These are phyloP conservation scores for Calameuta filiformis DNA, from an alignment of 2,888 invertebrate genomes.

Conservation along the genomic window DNA sequence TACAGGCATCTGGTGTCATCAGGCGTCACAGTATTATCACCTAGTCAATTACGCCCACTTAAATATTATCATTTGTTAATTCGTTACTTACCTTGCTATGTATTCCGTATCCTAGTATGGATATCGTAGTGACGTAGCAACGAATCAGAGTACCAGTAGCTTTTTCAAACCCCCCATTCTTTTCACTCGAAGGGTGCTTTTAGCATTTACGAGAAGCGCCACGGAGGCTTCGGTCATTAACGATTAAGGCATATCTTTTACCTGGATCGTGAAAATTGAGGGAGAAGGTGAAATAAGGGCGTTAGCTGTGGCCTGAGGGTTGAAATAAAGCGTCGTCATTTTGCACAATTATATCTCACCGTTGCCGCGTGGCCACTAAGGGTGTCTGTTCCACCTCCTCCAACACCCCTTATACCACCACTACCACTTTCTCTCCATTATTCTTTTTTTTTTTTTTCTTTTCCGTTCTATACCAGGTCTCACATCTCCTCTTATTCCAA, in stretches of 20 bases:
- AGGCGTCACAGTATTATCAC: not conserved
- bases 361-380: constrained; percentile 26
- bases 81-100: not conserved
- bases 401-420: not conserved
- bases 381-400: constrained; percentile 13
- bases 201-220: not conserved
- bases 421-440: constrained; percentile 17
- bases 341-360: constrained; percentile 41
- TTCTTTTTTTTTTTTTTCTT: not conserved
- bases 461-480: not conserved
- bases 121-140: not conserved
- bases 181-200: not conserved
- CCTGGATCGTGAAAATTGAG: not conserved
- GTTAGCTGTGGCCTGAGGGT: constrained; percentile 26
- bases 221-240: not conserved
- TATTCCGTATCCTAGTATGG: not conserved
- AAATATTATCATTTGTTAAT: not conserved
- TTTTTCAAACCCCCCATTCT: not conserved
- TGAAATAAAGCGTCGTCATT: constrained; percentile 42
- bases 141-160: not conserved
- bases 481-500: not conserved
- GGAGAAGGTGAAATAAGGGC: constrained; percentile 24
- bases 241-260: constrained; percentile 1
- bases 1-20: not conserved
- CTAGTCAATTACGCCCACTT: not conserved